A percentile compares a stretch with the other conserved stretches of the same genome.
phyloP scores from a whole-genome alignment of 2,888 invertebrate genomes.

The Pandemis heparana region DNA sequence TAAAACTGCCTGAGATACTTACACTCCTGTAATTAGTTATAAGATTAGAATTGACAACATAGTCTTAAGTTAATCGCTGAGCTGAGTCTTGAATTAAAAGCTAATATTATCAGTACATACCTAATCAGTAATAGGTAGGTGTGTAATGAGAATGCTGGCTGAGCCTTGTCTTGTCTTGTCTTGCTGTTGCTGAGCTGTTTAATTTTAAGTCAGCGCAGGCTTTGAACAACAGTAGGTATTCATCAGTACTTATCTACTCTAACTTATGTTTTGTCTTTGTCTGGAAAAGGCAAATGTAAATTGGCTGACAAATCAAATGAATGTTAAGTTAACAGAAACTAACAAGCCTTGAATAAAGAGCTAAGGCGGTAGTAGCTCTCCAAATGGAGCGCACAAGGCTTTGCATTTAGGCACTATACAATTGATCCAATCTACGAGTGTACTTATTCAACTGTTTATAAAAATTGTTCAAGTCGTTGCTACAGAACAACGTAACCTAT shows the following conservation, averaged over 20 bases:
- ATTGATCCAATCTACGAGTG: background rate
- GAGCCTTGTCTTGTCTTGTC: too few relatives aligned
- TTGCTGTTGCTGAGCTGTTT: too few relatives aligned
- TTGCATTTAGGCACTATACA: background rate
- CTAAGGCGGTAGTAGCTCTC: too few relatives aligned
- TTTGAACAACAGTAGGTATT: too few relatives aligned
- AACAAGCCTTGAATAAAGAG: too few relatives aligned
- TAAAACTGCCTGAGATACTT: background rate
- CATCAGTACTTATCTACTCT: too few relatives aligned
- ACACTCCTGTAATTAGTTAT: background rate
- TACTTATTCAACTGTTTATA: background rate
- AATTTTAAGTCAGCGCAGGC: too few relatives aligned
- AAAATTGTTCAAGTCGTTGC: background rate
- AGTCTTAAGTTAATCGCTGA: background rate
- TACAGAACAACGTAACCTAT: constrained; percentile 19
- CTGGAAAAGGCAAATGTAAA: too few relatives aligned
- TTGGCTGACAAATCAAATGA: too few relatives aligned
- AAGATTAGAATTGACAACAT: background rate
- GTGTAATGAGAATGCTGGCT: background rate
- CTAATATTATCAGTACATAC: background rate
- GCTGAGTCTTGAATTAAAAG: background rate
- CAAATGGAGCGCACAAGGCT: too few relatives aligned
- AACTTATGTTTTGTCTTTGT: too few relatives aligned
- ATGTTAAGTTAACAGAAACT: too few relatives aligned
- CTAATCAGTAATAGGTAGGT: background rate